Percentiles rank a stretch among this genome's conserved stretches.
phyloP scores from a whole-genome alignment of 2,888 invertebrate species.

The Eucera pruinosa region DNA sequence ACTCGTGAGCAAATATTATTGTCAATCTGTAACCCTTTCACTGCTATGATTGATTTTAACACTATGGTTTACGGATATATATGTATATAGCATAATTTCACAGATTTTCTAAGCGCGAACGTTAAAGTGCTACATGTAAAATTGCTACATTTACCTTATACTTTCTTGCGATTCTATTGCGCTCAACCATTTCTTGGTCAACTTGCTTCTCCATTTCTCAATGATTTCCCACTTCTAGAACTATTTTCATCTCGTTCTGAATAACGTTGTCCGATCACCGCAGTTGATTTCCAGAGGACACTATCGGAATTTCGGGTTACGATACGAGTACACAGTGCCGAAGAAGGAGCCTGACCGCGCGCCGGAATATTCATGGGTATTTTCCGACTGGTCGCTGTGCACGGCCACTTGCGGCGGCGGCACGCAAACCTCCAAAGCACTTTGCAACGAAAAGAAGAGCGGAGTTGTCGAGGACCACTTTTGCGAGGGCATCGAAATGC shows the following conservation, averaged over 20 bases:
- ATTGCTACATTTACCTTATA: too few relatives aligned
- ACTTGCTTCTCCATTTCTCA: too few relatives aligned
- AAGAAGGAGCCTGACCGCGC: conserved; percentile 86
- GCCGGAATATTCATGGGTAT: conserved; percentile 90
- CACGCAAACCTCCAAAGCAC: conserved; percentile 86
- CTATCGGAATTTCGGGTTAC: conserved; percentile 92
- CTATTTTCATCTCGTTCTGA: conserved; percentile 44
- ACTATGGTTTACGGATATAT: too few relatives aligned
- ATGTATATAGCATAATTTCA: too few relatives aligned
- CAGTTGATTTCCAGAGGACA: conserved; percentile 83
- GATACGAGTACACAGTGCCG: conserved; percentile 93
- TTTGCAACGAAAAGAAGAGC: conserved; percentile 87
- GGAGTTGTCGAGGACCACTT: conserved; percentile 87
- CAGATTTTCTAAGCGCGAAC: too few relatives aligned
- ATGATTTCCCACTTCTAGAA: too few relatives aligned
- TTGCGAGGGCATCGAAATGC: conserved; percentile 84
- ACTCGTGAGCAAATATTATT: too few relatives aligned
- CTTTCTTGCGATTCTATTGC: neutral
- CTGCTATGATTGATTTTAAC: too few relatives aligned
- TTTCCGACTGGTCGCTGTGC: conserved; percentile 93
- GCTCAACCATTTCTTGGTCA: neutral
- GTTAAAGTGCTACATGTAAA: too few relatives aligned
- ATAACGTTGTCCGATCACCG: conserved; percentile 49
- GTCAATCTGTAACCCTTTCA: too few relatives aligned
- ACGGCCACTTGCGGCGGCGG: conserved; percentile 92